phyloP scores from a whole-genome alignment of 2,113 vertebrate genomes.

The Percina caprodes region DNA sequence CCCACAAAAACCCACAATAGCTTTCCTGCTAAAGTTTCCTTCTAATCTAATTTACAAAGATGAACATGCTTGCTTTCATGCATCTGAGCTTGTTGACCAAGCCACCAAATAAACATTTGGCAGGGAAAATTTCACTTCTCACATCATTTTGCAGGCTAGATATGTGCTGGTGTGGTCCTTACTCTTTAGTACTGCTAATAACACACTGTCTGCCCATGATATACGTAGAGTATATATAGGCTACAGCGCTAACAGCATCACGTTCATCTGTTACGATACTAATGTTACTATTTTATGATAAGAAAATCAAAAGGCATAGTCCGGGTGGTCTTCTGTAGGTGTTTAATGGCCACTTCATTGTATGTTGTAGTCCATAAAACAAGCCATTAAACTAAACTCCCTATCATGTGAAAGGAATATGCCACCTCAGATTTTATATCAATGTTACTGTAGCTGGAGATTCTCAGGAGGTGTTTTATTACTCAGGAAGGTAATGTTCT shows the following conservation, averaged over 20 bases:
- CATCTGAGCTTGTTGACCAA: background rate
- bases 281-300: background rate
- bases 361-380: background rate
- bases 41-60: background rate
- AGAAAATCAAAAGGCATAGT: too few species aligned
- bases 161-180: too few species aligned
- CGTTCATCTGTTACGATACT: background rate
- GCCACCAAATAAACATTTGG: background rate
- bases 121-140: background rate
- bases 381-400: background rate
- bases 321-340: too few species aligned
- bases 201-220: too few species aligned
- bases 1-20: background rate
- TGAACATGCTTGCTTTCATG: background rate
- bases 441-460: background rate
- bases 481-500: background rate
- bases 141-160: background rate
- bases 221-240: too few species aligned
- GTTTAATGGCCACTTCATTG: conserved; percentile 2
- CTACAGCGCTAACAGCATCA: background rate
- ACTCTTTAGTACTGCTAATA: too few species aligned
- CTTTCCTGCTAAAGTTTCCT: background rate
- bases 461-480: conserved; percentile 23
- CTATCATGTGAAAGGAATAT: background rate
- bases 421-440: conserved; percentile 8